These are phyloP conservation scores for Amazona guildingii DNA, from an alignment of 2,113 vertebrate species.

Conservation along the genomic window DNA sequence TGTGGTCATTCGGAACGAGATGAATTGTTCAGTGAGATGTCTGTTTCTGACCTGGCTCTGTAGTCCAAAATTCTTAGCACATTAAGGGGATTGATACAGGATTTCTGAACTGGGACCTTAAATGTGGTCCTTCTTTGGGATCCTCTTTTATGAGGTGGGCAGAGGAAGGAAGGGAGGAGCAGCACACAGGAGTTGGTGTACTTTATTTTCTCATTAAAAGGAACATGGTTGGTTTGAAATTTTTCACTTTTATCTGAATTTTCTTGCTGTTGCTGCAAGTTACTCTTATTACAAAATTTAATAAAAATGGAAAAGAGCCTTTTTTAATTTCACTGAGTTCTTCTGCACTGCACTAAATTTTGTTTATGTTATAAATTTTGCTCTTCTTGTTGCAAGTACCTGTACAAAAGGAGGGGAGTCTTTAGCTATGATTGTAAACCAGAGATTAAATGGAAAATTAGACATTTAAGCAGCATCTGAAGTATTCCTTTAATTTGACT, in stretches of 20 bases:
- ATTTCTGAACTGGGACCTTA: slow-evolving; percentile 30
- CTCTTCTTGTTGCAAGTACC: background rate
- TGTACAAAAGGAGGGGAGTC: background rate
- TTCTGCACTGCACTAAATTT: background rate
- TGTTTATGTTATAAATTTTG: background rate
- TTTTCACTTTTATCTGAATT: slow-evolving; percentile 25
- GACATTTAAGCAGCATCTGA: background rate
- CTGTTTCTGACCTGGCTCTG: background rate
- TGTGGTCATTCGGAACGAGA: background rate
- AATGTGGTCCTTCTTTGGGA: slow-evolving; percentile 2
- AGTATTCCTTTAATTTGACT: background rate
- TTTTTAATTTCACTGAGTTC: background rate
- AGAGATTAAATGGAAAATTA: background rate
- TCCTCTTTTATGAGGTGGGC: slow-evolving; percentile 40
- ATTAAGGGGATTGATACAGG: background rate
- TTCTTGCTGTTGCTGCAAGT: background rate
- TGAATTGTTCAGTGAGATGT: background rate
- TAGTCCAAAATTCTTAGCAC: background rate
- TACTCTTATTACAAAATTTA: background rate
- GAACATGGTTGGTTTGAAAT: background rate
- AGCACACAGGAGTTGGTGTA: slow-evolving; percentile 1
- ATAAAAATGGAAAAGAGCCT: background rate
- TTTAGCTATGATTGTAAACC: background rate
- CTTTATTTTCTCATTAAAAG: slow-evolving; percentile 27
- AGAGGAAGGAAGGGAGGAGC: slow-evolving; percentile 69